phyloP scores from a whole-genome alignment of 2,888 invertebrate genomes.

The Caenorhabditis plicata region DNA sequence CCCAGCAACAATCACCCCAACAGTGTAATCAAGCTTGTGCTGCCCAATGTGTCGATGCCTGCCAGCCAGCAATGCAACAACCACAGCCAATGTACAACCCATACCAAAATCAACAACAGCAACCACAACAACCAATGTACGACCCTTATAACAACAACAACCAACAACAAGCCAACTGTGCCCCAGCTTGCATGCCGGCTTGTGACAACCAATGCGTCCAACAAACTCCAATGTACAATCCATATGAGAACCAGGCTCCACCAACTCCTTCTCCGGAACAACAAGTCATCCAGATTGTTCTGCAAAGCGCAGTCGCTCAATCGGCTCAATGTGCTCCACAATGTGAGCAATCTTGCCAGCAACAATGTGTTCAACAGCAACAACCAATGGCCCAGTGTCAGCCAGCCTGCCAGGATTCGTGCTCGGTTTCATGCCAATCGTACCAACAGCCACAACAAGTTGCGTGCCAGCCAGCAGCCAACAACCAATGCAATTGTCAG shows the following conservation, averaged over 20 bases:
- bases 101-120: constrained; percentile 4
- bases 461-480: constrained; percentile 34
- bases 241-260: too few species aligned
- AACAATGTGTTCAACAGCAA: constrained; percentile 41
- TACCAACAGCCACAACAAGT: constrained; percentile 33
- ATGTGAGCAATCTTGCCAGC: constrained; percentile 42
- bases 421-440: constrained; percentile 34
- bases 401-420: constrained; percentile 40
- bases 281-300: constrained; percentile 27
- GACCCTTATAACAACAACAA: not conserved
- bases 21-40: constrained; percentile 30
- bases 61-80: not conserved
- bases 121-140: not conserved
- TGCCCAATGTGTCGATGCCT: constrained; percentile 15
- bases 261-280: constrained; percentile 4
- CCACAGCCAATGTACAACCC: constrained; percentile 7
- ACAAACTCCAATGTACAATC: not conserved
- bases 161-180: not conserved
- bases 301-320: constrained; percentile 37
- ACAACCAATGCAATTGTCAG: constrained; percentile 26
- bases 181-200: constrained; percentile 21
- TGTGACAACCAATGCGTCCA: too few species aligned
- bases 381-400: constrained; percentile 39
- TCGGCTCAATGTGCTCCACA: constrained; percentile 40
- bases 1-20: constrained; percentile 2